Evolutionary conservation across 2,888 invertebrate species (phyloP).

Genomic region (Anodontia alba): DNA sequence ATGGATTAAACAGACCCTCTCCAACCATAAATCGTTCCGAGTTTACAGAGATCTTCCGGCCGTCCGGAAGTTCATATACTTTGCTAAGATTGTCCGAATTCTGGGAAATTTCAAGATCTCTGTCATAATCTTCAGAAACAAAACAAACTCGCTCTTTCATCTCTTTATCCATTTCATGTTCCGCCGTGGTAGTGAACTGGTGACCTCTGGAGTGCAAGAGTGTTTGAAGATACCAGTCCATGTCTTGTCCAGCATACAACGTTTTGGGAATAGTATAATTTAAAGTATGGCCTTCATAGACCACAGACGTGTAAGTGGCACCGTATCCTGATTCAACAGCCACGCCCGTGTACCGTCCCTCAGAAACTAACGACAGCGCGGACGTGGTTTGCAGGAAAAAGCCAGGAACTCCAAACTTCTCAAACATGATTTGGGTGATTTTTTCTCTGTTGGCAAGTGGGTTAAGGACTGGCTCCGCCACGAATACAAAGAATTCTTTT

Average conservation of each 20-base stretch:
- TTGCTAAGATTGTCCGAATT: slow-evolving; percentile 1
- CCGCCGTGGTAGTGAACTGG: neutral
- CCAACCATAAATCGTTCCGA: neutral
- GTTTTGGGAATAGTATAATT: neutral
- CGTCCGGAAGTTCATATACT: slow-evolving; percentile 1
- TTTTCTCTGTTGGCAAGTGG: slow-evolving; percentile 31
- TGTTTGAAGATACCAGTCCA: neutral
- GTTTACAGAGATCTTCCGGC: neutral
- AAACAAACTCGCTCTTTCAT: slow-evolving; percentile 4
- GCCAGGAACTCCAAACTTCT: slow-evolving; percentile 24
- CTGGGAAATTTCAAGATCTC: neutral
- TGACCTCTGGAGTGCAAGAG: neutral
- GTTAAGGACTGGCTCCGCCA: slow-evolving; percentile 30
- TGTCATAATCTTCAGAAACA: neutral
- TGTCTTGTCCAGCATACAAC: neutral
- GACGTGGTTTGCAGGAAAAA: slow-evolving; percentile 29
- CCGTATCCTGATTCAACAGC: slow-evolving; percentile 36
- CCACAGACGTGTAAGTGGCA: slow-evolving; percentile 34
- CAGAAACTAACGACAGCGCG: slow-evolving; percentile 18
- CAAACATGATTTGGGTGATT: slow-evolving; percentile 41
- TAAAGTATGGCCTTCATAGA: slow-evolving; percentile 29
- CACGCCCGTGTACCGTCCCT: slow-evolving; percentile 26
- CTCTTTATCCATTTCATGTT: neutral
- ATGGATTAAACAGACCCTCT: neutral
- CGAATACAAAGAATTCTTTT: slow-evolving; percentile 19